Conservation (phyloP, 2,888 invertebrate genomes). For the Drosophila emarginata region DNA sequence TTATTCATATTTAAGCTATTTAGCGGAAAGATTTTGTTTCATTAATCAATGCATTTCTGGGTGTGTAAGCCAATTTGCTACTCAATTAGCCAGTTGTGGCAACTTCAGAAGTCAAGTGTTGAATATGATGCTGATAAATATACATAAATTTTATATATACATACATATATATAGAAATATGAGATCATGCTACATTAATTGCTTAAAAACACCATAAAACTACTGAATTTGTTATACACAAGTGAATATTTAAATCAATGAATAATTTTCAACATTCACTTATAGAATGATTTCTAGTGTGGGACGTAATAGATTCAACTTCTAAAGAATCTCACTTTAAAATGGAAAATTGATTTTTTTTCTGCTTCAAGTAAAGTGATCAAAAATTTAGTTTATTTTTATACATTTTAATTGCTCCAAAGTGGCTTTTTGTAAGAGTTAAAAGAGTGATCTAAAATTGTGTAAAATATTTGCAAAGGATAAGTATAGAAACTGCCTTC, state of each 20-base stretch:
- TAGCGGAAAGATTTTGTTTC: slow-evolving; percentile 42
- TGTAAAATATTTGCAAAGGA: too few relatives aligned
- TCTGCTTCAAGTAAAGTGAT: too few relatives aligned
- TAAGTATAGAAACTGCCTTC: too few relatives aligned
- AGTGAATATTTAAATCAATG: not conserved
- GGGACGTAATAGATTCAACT: not conserved
- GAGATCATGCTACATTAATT: not conserved
- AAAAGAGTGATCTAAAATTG: too few relatives aligned
- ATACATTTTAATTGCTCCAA: too few relatives aligned
- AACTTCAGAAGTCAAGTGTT: slow-evolving; percentile 17
- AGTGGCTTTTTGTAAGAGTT: too few relatives aligned
- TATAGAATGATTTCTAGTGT: not conserved
- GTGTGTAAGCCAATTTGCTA: slow-evolving; percentile 55
- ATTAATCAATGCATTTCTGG: slow-evolving; percentile 47
- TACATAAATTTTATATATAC: slow-evolving; percentile 1
- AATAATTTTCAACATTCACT: not conserved
- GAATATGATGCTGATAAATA: not conserved
- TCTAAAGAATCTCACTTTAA: not conserved
- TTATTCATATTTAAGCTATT: slow-evolving; percentile 44
- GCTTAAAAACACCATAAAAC: not conserved
- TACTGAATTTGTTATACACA: not conserved
- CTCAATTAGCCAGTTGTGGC: slow-evolving; percentile 26
- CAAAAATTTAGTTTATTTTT: too few relatives aligned
- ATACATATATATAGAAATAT: not conserved
- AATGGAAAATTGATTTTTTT: not conserved